phyloP scores from a whole-genome alignment of 2,888 invertebrate species.

The Phania funesta region DNA sequence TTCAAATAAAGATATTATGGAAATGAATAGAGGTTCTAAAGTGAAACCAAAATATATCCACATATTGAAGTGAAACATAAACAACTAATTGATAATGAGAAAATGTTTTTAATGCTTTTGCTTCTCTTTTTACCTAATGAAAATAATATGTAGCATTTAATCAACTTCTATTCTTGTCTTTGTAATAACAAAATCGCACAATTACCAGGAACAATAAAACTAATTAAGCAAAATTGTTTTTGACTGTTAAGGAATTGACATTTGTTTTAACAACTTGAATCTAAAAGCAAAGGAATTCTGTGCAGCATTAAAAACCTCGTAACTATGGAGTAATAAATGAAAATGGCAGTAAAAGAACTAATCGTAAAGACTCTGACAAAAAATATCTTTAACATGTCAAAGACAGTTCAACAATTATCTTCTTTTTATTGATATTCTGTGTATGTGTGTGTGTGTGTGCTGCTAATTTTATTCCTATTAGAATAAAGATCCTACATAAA shows the following conservation, averaged over 20 bases:
- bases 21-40: background rate
- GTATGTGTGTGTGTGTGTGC: too few relatives aligned
- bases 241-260: slow-evolving; percentile 24
- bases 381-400: slow-evolving; percentile 52
- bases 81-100: background rate
- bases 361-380: slow-evolving; percentile 19
- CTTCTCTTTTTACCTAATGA: background rate
- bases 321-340: background rate
- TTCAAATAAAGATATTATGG: background rate
- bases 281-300: slow-evolving; percentile 7
- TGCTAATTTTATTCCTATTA: slow-evolving; percentile 4
- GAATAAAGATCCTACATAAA: too few relatives aligned
- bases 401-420: slow-evolving; percentile 45
- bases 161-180: slow-evolving; percentile 3
- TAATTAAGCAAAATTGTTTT: slow-evolving; percentile 43
- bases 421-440: background rate
- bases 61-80: background rate
- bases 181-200: slow-evolving; percentile 2
- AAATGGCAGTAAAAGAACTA: background rate
- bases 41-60: background rate
- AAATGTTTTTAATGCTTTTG: background rate
- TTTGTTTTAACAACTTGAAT: slow-evolving; percentile 3
- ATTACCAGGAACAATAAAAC: slow-evolving; percentile 4
- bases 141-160: background rate
- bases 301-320: slow-evolving; percentile 13